Base-by-base conservation (phyloP, 2,113 vertebrate species). In the Mastomys coucha region DNA sequence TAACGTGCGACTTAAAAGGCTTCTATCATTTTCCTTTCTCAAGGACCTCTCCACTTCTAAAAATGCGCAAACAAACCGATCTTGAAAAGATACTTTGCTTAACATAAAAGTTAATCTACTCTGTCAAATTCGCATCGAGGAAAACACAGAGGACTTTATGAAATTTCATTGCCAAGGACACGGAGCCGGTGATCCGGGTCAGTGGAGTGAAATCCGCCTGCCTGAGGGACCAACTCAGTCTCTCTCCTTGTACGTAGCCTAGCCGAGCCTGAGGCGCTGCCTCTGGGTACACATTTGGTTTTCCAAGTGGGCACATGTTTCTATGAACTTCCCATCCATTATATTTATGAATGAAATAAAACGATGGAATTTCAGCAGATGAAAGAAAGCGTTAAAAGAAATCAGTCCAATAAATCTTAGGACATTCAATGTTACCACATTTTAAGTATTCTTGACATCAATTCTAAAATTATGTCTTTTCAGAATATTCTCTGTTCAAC, bases 11-110 rank as follows among this genome's bases (percentile, higher is more conserved):
- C 63, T 39, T 56, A 65, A 84, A 89, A n/a, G 12, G 2, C 91
- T 96, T 45, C 96, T 49, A 17, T 85, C 36, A 13, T 88, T 92
- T 94, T 94, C n/a, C 91, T 94, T 53, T 19, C 81, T 94, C 49
- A 90, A 39, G 77, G 69, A 88, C 49, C 39, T 89, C 73, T 91
- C 51, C 70, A 73, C 72, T 91, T 97, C 22, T 39, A 93, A 69
- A 91, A 94, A 70, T 76, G 28, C 85, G 70, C 95, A 96, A 91
- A 89, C 42, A 85, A 58, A 24, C 53, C 16, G 36, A 95, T 86
- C 36, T 69, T 67, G 73, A 67, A 82, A 56, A 65, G 39, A 91
- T 53, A 63, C 39, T 92, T 86, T 93, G 72, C 5, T 67, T 95
- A 93, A 89, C 33, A 36, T 69, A n/a, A 49, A 95, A 86, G 33